Conservation (phyloP, 1,140 invertebrate species). For the Samia ricini region DNA sequence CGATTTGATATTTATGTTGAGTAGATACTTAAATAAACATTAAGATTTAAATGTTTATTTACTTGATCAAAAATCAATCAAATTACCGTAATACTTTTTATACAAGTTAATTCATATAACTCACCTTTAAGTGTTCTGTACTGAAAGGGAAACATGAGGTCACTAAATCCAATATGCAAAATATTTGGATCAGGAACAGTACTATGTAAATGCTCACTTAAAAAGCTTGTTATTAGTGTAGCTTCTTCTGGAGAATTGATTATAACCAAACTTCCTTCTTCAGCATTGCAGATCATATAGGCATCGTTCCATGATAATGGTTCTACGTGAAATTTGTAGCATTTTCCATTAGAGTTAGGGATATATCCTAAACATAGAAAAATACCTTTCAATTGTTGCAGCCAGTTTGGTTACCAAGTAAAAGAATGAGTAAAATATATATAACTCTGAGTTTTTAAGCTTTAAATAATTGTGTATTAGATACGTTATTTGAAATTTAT, state of each 20-base stretch:
- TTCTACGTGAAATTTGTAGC: conserved; percentile 58
- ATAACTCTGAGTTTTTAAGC: too few species aligned
- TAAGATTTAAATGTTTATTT: too few species aligned
- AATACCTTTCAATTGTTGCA: too few species aligned
- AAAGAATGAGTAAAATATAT: too few species aligned
- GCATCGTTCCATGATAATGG: conserved; percentile 55
- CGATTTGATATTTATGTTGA: too few species aligned
- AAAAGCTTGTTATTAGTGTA: conserved; percentile 38
- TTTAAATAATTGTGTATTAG: too few species aligned
- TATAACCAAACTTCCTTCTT: conserved; percentile 51
- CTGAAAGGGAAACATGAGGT: conserved; percentile 53
- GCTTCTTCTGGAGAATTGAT: conserved; percentile 58
- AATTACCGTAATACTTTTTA: too few species aligned
- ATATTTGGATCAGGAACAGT: conserved; percentile 48
- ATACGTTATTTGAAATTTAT: too few species aligned
- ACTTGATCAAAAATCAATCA: too few species aligned
- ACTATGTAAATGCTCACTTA: conserved; percentile 45
- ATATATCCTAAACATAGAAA: conserved; percentile 29
- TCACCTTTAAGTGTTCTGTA: conserved; percentile 52
- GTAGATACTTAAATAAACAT: too few species aligned
- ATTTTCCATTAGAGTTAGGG: conserved; percentile 43
- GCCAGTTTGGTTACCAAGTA: too few species aligned
- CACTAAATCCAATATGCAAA: conserved; percentile 51
- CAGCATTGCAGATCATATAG: conserved; percentile 45
- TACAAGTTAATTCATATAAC: too few species aligned